Evolutionary conservation across 1,140 invertebrate genomes (phyloP).

Genomic region (Frieseomelitta varia): DNA sequence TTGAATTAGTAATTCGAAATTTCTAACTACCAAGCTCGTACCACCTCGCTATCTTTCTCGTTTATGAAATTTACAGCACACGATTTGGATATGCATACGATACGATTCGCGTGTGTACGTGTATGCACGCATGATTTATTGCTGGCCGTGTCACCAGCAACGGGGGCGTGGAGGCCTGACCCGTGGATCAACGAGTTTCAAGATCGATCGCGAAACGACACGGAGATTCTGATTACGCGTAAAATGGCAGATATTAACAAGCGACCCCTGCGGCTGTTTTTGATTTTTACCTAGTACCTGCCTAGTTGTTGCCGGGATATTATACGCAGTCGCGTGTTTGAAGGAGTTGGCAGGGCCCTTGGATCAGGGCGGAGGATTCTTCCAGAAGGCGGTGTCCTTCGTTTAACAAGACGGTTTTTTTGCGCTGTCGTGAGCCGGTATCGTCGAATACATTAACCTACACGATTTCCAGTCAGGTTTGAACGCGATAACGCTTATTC

Average conservation of each 20-base stretch:
- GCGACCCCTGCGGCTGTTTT: neutral
- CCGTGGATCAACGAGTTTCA: constrained; percentile 43
- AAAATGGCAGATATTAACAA: constrained; percentile 37
- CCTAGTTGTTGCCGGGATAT: too few relatives aligned
- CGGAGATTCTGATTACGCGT: constrained; percentile 36
- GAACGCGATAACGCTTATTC: constrained; percentile 31
- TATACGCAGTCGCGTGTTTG: neutral
- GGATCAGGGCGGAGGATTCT: constrained; percentile 10
- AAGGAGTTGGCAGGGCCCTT: neutral
- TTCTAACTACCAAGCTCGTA: neutral
- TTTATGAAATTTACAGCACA: neutral
- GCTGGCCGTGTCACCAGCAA: constrained; percentile 8
- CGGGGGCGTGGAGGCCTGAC: constrained; percentile 6
- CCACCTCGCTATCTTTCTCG: neutral
- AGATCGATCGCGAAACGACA: constrained; percentile 48
- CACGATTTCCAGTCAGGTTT: constrained; percentile 27
- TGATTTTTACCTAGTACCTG: neutral
- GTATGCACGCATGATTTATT: constrained; percentile 50
- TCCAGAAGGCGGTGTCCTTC: neutral
- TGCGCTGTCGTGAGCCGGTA: constrained; percentile 6
- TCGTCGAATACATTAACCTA: constrained; percentile 26
- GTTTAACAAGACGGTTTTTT: neutral
- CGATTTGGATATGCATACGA: neutral
- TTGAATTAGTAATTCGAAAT: constrained; percentile 1
- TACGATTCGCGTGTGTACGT: constrained; percentile 12